phyloP scores from a whole-genome alignment of 23 tunicate species.

The Aplidium turbinatum region DNA sequence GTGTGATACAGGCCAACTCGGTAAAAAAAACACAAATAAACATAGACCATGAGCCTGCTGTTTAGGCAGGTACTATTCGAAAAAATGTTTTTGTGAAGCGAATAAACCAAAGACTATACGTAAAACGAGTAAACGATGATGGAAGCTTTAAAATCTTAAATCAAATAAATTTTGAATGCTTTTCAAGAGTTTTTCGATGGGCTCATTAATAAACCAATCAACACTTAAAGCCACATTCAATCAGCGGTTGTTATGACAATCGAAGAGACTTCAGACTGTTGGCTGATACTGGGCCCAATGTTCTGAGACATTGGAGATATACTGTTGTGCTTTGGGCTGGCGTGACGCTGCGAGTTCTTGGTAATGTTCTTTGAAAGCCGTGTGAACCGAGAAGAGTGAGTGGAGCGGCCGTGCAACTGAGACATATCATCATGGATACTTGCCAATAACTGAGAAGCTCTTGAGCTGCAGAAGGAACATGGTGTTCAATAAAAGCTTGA shows the following conservation, averaged over 20 bases:
- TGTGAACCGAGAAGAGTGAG: conserved; percentile 58
- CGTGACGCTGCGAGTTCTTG: conserved; percentile 11
- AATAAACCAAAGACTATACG: too few species aligned
- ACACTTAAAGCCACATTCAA: too few species aligned
- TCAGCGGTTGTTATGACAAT: not conserved
- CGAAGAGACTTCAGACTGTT: conserved; percentile 34
- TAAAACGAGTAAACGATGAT: too few species aligned
- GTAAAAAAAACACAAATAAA: too few species aligned
- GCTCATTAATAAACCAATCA: too few species aligned
- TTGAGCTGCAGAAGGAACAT: conserved; percentile 54
- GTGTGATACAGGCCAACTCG: too few species aligned
- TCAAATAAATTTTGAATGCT: too few species aligned
- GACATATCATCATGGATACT: conserved; percentile 76
- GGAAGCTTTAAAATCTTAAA: too few species aligned
- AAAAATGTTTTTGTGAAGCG: too few species aligned
- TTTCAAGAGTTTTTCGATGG: too few species aligned
- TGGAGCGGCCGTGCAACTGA: conserved; percentile 65
- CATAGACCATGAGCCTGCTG: too few species aligned
- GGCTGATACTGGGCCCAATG: conserved; percentile 64
- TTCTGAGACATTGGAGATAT: conserved; percentile 47
- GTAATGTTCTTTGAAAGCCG: conserved; percentile 24
- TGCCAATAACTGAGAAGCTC: conserved; percentile 75
- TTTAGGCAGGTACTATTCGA: too few species aligned
- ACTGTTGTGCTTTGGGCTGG: conserved; percentile 18
- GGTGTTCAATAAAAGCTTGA: not conserved